phyloP scores from a whole-genome alignment of 2,797 vertebrate species.

The Argyrosomus regius region DNA sequence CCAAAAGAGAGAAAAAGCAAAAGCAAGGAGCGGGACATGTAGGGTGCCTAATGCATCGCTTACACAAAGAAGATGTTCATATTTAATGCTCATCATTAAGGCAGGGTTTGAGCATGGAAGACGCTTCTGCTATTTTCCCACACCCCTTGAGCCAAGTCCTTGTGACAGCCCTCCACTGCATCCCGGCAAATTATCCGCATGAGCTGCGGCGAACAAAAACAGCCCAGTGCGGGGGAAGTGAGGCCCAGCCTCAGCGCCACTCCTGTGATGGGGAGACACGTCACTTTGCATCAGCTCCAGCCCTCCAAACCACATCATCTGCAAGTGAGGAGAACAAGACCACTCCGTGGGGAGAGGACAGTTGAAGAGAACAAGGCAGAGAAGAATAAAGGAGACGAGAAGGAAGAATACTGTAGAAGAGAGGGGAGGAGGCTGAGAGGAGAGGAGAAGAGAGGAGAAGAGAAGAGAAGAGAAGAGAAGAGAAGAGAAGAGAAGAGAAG shows the following conservation, averaged over 20 bases:
- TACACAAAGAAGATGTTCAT: conserved; percentile 85
- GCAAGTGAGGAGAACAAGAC: conserved; percentile 81
- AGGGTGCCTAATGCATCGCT: conserved; percentile 79
- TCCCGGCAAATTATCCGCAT: conserved; percentile 89
- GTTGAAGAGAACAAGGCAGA: conserved; percentile 56
- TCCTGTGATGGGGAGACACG: conserved; percentile 82
- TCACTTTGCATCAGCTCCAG: conserved; percentile 86
- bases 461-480: conserved; percentile 22
- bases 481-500: conserved; percentile 27
- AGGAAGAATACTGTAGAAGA: conserved; percentile 20
- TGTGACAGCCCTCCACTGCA: conserved; percentile 89
- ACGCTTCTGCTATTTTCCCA: conserved; percentile 87
- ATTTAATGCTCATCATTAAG: conserved; percentile 87
- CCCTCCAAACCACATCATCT: conserved; percentile 82
- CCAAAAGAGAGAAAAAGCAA: conserved; percentile 57
- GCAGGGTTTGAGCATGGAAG: conserved; percentile 84
- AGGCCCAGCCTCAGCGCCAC: conserved; percentile 80
- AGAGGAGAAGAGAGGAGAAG: conserved; percentile 4
- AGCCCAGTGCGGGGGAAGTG: conserved; percentile 85
- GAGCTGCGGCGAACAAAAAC: conserved; percentile 88
- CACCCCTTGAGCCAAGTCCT: conserved; percentile 89
- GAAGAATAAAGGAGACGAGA: conserved; percentile 49
- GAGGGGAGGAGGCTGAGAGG: conserved; percentile 12
- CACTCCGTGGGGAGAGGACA: conserved; percentile 65
- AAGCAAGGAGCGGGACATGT: conserved; percentile 65